Evolutionary conservation across 2,113 vertebrate species (phyloP).

Genomic region (Gadus chalcogrammus): DNA sequence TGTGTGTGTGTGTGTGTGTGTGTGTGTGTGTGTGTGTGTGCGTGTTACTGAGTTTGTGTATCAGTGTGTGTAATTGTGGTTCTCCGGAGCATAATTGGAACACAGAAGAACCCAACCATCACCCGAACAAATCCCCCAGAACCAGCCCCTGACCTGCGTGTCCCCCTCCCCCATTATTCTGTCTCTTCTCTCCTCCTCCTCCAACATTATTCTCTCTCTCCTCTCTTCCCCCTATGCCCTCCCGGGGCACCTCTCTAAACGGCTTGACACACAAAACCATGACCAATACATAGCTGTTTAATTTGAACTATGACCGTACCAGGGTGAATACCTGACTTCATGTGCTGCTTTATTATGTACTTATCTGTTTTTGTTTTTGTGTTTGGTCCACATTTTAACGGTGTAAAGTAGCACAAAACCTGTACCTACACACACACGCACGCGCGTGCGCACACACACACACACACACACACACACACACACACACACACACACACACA

Average conservation of each 20-base stretch:
- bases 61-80: slow-evolving; percentile 33
- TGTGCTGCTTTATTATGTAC: neutral
- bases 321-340: neutral
- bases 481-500: neutral
- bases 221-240: slow-evolving; percentile 15
- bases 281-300: too few relatives aligned
- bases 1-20: too few relatives aligned
- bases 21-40: neutral
- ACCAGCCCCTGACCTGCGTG: neutral
- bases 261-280: slow-evolving; percentile 7
- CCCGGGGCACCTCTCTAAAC: slow-evolving; percentile 1
- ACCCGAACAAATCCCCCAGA: slow-evolving; percentile 38
- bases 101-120: slow-evolving; percentile 43
- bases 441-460: neutral
- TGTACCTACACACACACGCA: neutral
- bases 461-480: neutral
- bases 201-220: neutral
- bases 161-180: neutral
- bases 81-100: slow-evolving; percentile 57
- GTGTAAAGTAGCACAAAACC: slow-evolving; percentile 1
- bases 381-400: neutral
- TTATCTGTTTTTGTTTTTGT: neutral
- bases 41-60: neutral
- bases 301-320: too few relatives aligned
- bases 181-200: slow-evolving; percentile 3